Percentiles rank a stretch among this genome's conserved stretches.
Conservation (phyloP, 2,888 invertebrate species). For the Melipona beecheii region DNA sequence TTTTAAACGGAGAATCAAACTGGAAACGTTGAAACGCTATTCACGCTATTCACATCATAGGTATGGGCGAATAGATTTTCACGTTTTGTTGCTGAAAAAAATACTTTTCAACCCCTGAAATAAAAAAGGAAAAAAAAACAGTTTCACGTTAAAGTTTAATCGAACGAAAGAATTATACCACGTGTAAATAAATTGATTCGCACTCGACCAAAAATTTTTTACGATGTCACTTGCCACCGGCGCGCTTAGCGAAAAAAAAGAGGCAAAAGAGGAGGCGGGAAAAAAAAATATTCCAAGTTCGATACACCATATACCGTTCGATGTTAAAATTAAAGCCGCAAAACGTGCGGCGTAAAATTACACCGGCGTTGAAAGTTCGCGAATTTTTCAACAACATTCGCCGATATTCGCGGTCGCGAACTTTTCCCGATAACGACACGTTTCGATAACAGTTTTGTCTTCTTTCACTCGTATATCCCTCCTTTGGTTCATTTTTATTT, state of each 20-base stretch:
- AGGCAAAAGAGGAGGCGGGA: not conserved
- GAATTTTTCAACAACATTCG: too few relatives aligned
- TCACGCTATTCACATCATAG: not conserved
- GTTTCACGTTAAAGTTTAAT: constrained; percentile 1
- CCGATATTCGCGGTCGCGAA: too few relatives aligned
- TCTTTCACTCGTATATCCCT: too few relatives aligned
- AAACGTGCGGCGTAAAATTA: not conserved
- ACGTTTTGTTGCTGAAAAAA: not conserved
- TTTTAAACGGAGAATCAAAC: too few relatives aligned
- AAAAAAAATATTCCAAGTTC: not conserved
- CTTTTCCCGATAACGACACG: too few relatives aligned
- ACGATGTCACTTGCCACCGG: not conserved
- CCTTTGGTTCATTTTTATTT: not conserved
- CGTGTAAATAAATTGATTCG: constrained; percentile 12
- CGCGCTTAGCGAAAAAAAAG: not conserved
- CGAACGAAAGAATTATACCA: not conserved
- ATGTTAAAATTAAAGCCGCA: too few relatives aligned
- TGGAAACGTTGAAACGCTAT: not conserved
- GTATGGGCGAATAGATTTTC: not conserved
- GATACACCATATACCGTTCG: not conserved
- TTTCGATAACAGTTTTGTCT: too few relatives aligned
- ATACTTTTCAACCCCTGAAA: too few relatives aligned
- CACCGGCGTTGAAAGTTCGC: too few relatives aligned
- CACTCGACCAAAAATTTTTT: not conserved
- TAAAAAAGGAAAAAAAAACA: not conserved